These are phyloP conservation scores for Caenorhabditis imperialis DNA, from an alignment of 2,888 invertebrate species.

Conservation along the genomic window DNA sequence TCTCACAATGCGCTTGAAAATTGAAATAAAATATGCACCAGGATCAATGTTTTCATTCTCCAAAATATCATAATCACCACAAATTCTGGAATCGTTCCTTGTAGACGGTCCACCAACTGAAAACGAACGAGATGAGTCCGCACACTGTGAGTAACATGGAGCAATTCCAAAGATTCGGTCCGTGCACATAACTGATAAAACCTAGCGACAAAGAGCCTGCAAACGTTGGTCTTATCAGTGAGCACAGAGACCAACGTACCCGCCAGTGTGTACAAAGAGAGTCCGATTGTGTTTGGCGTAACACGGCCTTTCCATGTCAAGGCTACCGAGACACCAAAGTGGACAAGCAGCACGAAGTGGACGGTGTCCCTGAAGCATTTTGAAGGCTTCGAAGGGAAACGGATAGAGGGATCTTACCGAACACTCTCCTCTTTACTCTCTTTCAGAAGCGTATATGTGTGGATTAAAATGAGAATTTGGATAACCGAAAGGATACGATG, in stretches of 20 bases:
- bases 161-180: not conserved
- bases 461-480: conserved; percentile 9
- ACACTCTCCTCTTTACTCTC: conserved; percentile 7
- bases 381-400: not conserved
- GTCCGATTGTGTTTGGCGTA: conserved; percentile 34
- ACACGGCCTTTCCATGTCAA: conserved; percentile 14
- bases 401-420: not conserved
- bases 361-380: conserved; percentile 9
- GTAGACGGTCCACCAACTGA: conserved; percentile 31
- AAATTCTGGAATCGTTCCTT: conserved; percentile 23
- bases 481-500: conserved; percentile 8
- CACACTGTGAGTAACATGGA: conserved; percentile 6
- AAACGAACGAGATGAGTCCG: conserved; percentile 8
- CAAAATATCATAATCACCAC: conserved; percentile 6
- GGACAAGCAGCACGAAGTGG: conserved; percentile 24
- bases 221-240: not conserved
- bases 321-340: conserved; percentile 13
- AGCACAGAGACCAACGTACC: conserved; percentile 7
- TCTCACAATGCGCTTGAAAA: conserved; percentile 36
- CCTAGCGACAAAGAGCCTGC: conserved; percentile 23
- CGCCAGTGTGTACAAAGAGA: conserved; percentile 35
- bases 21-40: conserved; percentile 46
- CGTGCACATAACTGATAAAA: conserved; percentile 13
- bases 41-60: conserved; percentile 1
- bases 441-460: conserved; percentile 1